Base-by-base conservation (phyloP, 1,140 invertebrate genomes). In the Phortica variegata region DNA sequence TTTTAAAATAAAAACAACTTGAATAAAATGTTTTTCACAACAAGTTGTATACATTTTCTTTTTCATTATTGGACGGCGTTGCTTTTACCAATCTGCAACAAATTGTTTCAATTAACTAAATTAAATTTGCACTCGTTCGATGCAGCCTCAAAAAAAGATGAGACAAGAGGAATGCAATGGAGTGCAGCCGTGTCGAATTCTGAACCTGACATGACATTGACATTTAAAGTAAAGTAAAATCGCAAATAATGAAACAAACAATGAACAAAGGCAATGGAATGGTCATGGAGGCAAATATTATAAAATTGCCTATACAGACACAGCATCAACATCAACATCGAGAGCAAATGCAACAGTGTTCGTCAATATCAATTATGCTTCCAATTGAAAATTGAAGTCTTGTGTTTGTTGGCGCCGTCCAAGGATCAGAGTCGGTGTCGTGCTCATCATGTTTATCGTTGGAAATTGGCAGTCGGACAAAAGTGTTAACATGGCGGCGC, bases 101-200 rank as follows among this genome's bases (percentile, higher is more conserved):
- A 71, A 71, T 71, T 71, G 66, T 71, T 71, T 71, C 66, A 71
- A 71, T 71, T 71, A 71, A 71, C 66, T 71, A 71, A 71, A 71
- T 71, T 71, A 71, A 71, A 71, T 71, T 71, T 66, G 70, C 66
- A 71, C 63, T 66, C 63, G 59, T n/a, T n/a, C n/a, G n/a, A n/a
- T 61, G 61, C 61, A 66, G 62, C 58, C 55, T 61, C 51, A 43
- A 47, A 51, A 34, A 26, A 54, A 16, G 17, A 47, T 3, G 26
- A 19, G 40, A 15, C 43, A 43, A 38, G 36, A 56, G 38, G 37
- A 56, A 42, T 43, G 36, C 44, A 38, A 54, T 46, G 50, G 38
- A 59, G n/a, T n/a, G n/a, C n/a, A n/a, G n/a, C n/a, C 57, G 53
- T 54, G 63, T 58, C 57, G 62, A 60, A 66, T 68, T 60, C 59